Base-by-base conservation (phyloP, 2,888 invertebrate genomes). In the Sesia bembeciformis region DNA sequence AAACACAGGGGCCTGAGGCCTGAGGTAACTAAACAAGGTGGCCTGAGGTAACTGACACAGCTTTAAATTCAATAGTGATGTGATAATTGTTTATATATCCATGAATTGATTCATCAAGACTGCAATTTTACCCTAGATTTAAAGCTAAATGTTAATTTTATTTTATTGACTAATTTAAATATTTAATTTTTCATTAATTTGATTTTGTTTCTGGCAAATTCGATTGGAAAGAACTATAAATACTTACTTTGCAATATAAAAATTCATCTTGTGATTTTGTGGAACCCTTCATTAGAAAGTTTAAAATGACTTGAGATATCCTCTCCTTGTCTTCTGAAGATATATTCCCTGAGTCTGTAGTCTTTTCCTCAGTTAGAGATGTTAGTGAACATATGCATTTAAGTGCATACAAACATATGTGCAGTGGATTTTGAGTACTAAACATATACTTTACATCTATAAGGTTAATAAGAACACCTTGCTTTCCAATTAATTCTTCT, bases 241-340 rank as follows among this genome's bases (percentile, higher is more conserved):
- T 41, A 64, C 73, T 67, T 71, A 91, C 91, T 80, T 91, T 91
- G 67, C 82, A 87, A 67, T 87, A 84, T 49, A 87, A 67, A 63
- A 88, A 77, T 59, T 90, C 86, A 76, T 90, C 87, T 60, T 81
- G 76, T 52, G 67, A 65, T 56, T 76, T 79, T 39, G 63, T 60
- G 58, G 69, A 71, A 5, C 82, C 80, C 57, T 70, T 81, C 68
- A 82, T 69, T 49, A 91, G 62, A 63, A 84, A 80, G 52, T 69
- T 74, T 39, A 90, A 61, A 62, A 90, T 77, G 54, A 84, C 62
- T 64, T 80, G 64, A 40, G 83, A 78, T 54, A 90, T 79, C 50
- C 74, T 64, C 57, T 85, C 70, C 59, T 83, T 85, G 5, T 72
- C 57, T 56, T 79, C 78, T 4, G 68, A 54, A 65, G 73, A 53